Evolutionary conservation across 92 coral and sea anemone genomes (phyloP).

Genomic region (Porites rus): DNA sequence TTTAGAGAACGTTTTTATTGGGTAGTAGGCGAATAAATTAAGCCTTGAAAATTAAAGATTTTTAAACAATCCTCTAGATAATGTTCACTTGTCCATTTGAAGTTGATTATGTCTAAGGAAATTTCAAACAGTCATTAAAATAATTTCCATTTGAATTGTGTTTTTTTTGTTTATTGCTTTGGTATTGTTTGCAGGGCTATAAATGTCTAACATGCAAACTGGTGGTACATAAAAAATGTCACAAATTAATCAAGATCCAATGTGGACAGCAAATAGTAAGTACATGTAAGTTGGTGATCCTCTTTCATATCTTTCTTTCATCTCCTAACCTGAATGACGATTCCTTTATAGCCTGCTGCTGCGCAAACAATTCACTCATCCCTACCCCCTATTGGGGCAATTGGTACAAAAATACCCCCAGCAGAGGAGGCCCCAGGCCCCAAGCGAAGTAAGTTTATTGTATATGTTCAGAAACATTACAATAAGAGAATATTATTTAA

Average conservation of each 20-base stretch:
- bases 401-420: constrained; percentile 91
- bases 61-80: too few relatives aligned
- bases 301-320: background rate
- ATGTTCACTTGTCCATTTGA: too few relatives aligned
- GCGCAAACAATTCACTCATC: constrained; percentile 87
- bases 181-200: constrained; percentile 78
- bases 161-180: too few relatives aligned
- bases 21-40: too few relatives aligned
- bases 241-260: constrained; percentile 87
- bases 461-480: too few relatives aligned
- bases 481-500: too few relatives aligned
- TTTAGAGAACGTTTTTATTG: too few relatives aligned
- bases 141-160: too few relatives aligned
- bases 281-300: background rate
- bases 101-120: too few relatives aligned
- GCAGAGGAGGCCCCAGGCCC: constrained; percentile 88
- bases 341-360: constrained; percentile 32
- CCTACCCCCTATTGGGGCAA: constrained; percentile 91
- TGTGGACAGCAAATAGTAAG: constrained; percentile 92
- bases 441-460: constrained; percentile 83
- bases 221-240: constrained; percentile 97
- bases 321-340: background rate
- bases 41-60: too few relatives aligned
- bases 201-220: constrained; percentile 95
- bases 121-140: too few relatives aligned